A percentile compares a stretch with the other conserved stretches of the same genome.
Conservation (phyloP, 2,113 vertebrate species). For the Tiliqua scincoides region DNA sequence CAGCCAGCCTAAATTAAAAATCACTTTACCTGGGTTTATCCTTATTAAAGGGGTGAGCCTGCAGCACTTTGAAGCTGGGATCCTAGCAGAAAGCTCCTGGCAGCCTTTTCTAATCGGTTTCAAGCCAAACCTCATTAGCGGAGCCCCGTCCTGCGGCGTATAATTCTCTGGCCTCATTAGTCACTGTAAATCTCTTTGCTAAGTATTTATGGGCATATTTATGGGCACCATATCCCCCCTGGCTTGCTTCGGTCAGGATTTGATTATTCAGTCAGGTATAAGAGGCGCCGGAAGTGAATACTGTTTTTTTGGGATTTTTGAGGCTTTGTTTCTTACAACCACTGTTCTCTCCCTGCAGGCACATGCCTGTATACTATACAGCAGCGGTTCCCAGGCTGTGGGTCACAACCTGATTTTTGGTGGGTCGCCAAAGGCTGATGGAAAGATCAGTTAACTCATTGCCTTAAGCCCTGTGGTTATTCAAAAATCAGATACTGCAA, state of each 20-base stretch:
- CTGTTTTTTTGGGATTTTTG: too few species aligned
- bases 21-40: not conserved
- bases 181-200: not conserved
- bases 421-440: too few species aligned
- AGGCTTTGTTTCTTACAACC: too few species aligned
- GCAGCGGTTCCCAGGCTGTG: too few species aligned
- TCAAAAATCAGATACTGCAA: too few species aligned
- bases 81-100: not conserved
- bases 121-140: not conserved
- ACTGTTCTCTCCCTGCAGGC: too few species aligned
- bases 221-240: not conserved
- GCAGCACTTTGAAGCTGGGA: not conserved
- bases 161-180: not conserved
- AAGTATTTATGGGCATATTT: not conserved
- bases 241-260: not conserved
- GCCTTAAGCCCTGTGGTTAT: too few species aligned
- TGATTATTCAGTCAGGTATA: not conserved
- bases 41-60: slow-evolving; percentile 3
- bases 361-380: too few species aligned
- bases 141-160: not conserved
- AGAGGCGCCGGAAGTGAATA: not conserved
- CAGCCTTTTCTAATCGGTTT: not conserved
- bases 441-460: too few species aligned
- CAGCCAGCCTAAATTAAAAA: not conserved
- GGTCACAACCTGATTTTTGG: too few species aligned